Base-by-base conservation (phyloP, 2,888 invertebrate species). In the Epirrhoe tristata region DNA sequence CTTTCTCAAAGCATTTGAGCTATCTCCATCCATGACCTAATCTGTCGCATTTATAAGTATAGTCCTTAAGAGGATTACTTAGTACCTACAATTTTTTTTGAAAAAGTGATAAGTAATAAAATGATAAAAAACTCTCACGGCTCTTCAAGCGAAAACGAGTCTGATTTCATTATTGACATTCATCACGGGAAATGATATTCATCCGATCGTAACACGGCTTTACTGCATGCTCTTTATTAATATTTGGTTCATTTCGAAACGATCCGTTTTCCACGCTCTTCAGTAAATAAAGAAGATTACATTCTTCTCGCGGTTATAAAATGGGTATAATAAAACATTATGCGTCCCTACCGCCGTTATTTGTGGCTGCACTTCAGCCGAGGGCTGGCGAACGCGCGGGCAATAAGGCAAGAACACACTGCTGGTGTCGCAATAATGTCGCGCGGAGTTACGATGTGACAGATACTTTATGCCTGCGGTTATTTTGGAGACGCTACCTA, bases 291-390 rank as follows among this genome's bases (percentile, higher is more conserved):
- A 84, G 82, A 77, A 86, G 88, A 91, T 90, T 88, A 87, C 86
- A 88, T 88, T 87, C 85, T 88, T 86, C 83, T 82, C 80, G 85
- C 78, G 87, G 90, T 86, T 89, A 83, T 91, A 87, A 88, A 89
- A 87, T 84, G 82, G 81, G 80, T 81, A 76, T 90, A 87, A 90
- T 90, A 90, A 91, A 90, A 90, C 86, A 90, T 90, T 83, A 89
- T 86, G 88, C 83, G 87, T 84, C 85, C 85, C 84, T 83, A 78
- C 82, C 78, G 81, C 69, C 50, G 74, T 71, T 75, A 88, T 90
- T 89, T 87, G 89, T 84, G 86, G 86, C 80, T 91, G 87, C 89
- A 89, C 86, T 89, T 81, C 77, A 81, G 74, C 70, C 72, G 74
- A 79, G 78, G 81, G 81, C 52, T 55, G 52, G 63, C 60, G 60